phyloP scores from a whole-genome alignment of 2,113 vertebrate genomes.

The Oenanthe oenanthe region DNA sequence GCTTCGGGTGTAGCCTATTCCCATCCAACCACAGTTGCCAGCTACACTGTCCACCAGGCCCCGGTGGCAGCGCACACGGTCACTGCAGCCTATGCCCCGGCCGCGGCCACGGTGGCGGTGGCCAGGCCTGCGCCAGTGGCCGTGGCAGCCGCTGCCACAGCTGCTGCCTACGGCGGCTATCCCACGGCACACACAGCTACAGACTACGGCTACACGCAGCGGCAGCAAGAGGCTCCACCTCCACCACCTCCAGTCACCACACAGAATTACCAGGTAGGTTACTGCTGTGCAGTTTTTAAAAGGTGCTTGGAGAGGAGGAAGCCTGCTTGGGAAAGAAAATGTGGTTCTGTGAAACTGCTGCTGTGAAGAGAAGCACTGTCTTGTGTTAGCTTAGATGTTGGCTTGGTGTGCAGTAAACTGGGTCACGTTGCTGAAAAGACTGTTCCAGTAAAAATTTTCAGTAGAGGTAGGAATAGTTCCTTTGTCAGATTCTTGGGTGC shows the following conservation, averaged over 20 bases:
- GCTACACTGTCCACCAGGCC: slow-evolving; percentile 97
- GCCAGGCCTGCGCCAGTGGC: slow-evolving; percentile 91
- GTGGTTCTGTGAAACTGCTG: not conserved
- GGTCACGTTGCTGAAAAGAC: not conserved
- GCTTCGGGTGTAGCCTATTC: slow-evolving; percentile 95
- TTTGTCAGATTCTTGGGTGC: not conserved
- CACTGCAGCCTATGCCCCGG: slow-evolving; percentile 93
- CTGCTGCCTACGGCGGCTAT: slow-evolving; percentile 93
- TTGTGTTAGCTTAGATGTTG: not conserved
- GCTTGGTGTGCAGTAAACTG: not conserved
- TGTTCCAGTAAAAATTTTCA: not conserved
- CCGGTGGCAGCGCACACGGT: slow-evolving; percentile 94
- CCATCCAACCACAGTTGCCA: slow-evolving; percentile 97
- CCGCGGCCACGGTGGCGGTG: slow-evolving; percentile 89
- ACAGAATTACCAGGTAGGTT: slow-evolving; percentile 91
- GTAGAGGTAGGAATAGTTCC: not conserved
- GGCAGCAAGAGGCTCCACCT: slow-evolving; percentile 94
- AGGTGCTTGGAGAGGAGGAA: not conserved
- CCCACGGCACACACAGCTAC: slow-evolving; percentile 90
- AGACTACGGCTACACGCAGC: slow-evolving; percentile 93
- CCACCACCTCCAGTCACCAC: slow-evolving; percentile 96
- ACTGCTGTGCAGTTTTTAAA: not conserved
- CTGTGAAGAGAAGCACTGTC: not conserved
- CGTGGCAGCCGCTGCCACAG: slow-evolving; percentile 89
- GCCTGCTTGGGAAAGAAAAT: not conserved